A percentile compares a stretch with the other conserved stretches of the same genome.
Evolutionary conservation across 2,888 invertebrate genomes (phyloP).

Genomic region (Hydropsyche betteni): DNA sequence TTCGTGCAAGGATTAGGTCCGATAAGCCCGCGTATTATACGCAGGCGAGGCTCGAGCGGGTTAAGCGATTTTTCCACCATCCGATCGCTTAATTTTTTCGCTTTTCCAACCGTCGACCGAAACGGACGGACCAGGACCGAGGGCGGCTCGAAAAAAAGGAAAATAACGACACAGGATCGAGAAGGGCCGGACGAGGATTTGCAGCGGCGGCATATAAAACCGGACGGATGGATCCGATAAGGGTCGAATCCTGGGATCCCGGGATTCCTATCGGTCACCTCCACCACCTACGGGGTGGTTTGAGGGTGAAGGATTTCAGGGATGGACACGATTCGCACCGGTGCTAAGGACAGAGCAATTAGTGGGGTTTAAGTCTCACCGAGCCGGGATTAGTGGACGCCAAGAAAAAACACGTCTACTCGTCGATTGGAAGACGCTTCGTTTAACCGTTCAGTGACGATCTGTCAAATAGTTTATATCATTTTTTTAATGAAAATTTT

Average conservation of each 20-base stretch:
- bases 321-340: neutral
- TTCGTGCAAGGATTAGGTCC: neutral
- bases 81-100: conserved; percentile 30
- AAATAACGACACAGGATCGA: neutral
- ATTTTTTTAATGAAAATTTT: no score
- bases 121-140: conserved; percentile 1
- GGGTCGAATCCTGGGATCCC: conserved; percentile 38
- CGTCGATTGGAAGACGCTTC: neutral
- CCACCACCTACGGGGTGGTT: neutral
- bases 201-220: conserved; percentile 4
- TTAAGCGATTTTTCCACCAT: conserved; percentile 5
- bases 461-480: no score
- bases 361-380: conserved; percentile 42
- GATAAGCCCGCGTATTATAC: no score
- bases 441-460: no score
- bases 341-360: conserved; percentile 43
- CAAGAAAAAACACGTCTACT: conserved; percentile 20
- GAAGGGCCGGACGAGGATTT: conserved; percentile 25
- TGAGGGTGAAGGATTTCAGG: conserved; percentile 30
- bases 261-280: neutral
- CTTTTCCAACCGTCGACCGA: neutral
- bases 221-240: conserved; percentile 40
- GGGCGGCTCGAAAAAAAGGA: neutral
- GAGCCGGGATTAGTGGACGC: conserved; percentile 36
- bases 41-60: neutral